phyloP scores from a whole-genome alignment of 1,140 invertebrate genomes.

The Aphaenogaster rudis region DNA sequence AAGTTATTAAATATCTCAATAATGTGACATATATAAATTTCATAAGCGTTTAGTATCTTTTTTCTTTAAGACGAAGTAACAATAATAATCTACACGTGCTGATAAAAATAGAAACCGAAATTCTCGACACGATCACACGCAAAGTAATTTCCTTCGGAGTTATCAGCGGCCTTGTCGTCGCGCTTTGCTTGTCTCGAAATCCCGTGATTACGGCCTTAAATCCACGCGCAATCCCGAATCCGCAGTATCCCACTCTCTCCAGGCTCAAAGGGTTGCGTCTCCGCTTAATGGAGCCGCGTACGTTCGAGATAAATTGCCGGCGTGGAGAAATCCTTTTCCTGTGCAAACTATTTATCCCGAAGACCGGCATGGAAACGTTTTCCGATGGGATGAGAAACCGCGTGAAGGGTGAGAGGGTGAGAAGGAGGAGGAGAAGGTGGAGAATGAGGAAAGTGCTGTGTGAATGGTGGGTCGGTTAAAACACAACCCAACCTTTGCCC shows the following conservation, averaged over 20 bases:
- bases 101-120: constrained; percentile 37
- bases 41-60: background rate
- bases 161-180: constrained; percentile 36
- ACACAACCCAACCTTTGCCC: constrained; percentile 37
- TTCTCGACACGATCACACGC: background rate
- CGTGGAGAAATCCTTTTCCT: constrained; percentile 70
- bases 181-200: constrained; percentile 21
- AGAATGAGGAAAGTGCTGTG: constrained; percentile 30
- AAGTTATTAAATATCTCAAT: background rate
- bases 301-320: constrained; percentile 71
- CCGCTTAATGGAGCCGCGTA: constrained; percentile 73
- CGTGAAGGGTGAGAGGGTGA: background rate
- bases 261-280: constrained; percentile 68
- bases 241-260: constrained; percentile 51
- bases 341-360: constrained; percentile 73
- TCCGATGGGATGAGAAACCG: constrained; percentile 65
- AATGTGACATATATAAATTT: background rate
- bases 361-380: constrained; percentile 69
- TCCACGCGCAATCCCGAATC: constrained; percentile 62
- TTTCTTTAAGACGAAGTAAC: background rate
- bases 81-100: background rate
- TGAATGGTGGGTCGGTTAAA: constrained; percentile 53
- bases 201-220: constrained; percentile 51
- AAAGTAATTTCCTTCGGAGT: constrained; percentile 50
- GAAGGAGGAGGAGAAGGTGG: background rate